Evolutionary conservation across 1,140 invertebrate genomes (phyloP).

Genomic region (Cherax destructor): DNA sequence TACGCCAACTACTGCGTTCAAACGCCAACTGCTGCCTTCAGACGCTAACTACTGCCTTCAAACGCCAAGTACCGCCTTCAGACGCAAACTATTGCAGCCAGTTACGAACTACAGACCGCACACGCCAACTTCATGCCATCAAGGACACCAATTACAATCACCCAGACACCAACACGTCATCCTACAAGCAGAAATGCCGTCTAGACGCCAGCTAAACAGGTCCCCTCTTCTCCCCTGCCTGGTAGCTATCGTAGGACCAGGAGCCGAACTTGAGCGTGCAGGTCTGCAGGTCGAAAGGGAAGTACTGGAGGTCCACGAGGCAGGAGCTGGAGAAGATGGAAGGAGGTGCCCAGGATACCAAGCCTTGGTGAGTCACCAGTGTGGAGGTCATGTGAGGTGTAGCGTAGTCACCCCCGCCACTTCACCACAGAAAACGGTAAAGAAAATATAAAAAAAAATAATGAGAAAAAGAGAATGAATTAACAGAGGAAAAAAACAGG

Average conservation of each 20-base stretch:
- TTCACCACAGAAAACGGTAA: background rate
- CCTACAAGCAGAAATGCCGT: background rate
- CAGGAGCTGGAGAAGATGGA: slow-evolving; percentile 52
- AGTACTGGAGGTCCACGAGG: slow-evolving; percentile 48
- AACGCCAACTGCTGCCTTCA: too few species aligned
- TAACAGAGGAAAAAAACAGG: too few species aligned
- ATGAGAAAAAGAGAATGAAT: too few species aligned
- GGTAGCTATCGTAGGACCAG: slow-evolving; percentile 42
- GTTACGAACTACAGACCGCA: too few species aligned
- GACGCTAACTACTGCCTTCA: too few species aligned
- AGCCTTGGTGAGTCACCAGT: slow-evolving; percentile 15
- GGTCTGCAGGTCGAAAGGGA: slow-evolving; percentile 57
- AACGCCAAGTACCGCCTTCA: too few species aligned
- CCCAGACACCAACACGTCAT: background rate
- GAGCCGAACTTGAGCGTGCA: slow-evolving; percentile 61
- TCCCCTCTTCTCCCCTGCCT: slow-evolving; percentile 25
- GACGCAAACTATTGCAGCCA: too few species aligned
- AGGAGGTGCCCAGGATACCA: slow-evolving; percentile 43
- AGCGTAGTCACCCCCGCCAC: slow-evolving; percentile 45
- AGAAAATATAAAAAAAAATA: too few species aligned
- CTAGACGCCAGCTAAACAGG: background rate
- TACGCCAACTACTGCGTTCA: too few species aligned
- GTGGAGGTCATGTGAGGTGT: slow-evolving; percentile 39
- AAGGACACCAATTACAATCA: background rate
- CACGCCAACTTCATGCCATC: background rate